Percentiles rank a stretch among this genome's conserved stretches.
Evolutionary conservation across 2,888 invertebrate genomes (phyloP).

Genomic region (Caenorhabditis doughertyi): DNA sequence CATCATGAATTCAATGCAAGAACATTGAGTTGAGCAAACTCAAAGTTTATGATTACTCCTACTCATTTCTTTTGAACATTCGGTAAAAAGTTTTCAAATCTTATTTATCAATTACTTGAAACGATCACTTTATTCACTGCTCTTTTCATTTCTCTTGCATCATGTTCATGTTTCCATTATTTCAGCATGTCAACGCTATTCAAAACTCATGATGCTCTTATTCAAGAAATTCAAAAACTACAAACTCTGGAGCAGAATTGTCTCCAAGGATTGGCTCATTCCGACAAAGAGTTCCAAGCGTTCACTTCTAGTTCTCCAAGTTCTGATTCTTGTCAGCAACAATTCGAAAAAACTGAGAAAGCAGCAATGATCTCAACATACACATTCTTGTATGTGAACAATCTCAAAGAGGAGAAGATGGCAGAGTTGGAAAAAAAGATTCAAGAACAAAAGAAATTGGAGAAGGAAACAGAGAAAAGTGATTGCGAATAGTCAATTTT

Average conservation of each 20-base stretch:
- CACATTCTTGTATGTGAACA: background rate
- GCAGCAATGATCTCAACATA: constrained; percentile 8
- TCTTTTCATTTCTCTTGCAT: background rate
- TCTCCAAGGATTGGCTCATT: constrained; percentile 23
- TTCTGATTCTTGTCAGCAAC: background rate
- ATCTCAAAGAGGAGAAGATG: constrained; percentile 18
- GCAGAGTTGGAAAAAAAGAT: background rate
- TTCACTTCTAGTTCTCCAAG: background rate
- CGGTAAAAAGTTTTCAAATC: too few relatives aligned
- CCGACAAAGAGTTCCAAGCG: constrained; percentile 4
- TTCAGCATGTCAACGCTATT: constrained; percentile 15
- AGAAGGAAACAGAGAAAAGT: background rate
- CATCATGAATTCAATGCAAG: background rate
- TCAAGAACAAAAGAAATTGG: background rate
- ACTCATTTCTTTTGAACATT: background rate
- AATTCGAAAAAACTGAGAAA: constrained; percentile 3
- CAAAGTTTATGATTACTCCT: background rate
- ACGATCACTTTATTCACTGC: background rate
- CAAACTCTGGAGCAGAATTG: background rate
- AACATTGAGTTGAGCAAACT: background rate
- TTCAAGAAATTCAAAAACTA: constrained; percentile 19
- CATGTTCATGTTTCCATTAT: background rate
- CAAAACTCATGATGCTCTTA: background rate
- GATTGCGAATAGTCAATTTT: too few relatives aligned
- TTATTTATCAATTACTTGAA: too few relatives aligned